Evolutionary conservation across 1,140 invertebrate species (phyloP), one percentile per base, ranked within the genome.

Genomic region (Lepidurus apus): DNA sequence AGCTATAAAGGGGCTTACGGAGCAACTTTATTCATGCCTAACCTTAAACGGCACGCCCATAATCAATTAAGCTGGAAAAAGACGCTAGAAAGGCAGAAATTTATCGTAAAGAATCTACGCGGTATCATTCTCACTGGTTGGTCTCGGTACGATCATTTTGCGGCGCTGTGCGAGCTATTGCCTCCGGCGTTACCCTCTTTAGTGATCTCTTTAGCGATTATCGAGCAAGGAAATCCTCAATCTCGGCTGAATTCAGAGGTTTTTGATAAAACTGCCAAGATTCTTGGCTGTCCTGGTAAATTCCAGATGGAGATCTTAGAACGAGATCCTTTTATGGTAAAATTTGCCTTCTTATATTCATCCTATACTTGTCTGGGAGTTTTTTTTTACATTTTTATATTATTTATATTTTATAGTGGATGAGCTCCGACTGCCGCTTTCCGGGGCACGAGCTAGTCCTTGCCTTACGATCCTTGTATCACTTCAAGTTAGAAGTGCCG

Each of bases 1-100:
- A 94, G 95, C 0, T 97, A 93, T 83, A 97, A 97, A 87, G 95
- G 93, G 9, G 93, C 94, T 1, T 90, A 94, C 82, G 94, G 94
- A 0, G 91, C 93, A 80, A 91, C 89, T 34, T 84, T 93, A 73
- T 90, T 92, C 77, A 86, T 91, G 81, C 86, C 90, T 83, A 86
- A 88, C 78, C 86, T 89, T 6, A 86, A 87, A 65, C 86, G 89
- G 77, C 91, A 93, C 83, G 82, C 92, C 45, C 89, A 91, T 80
- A 93, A 93, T 82, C 90, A 92, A 82, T 84, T 89, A 53, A 85
- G 88, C n/a, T 93, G 92, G 92, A 81, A 65, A 17, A 65, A 65
- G 53, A 65, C 53, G 6, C 8, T 65, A 1, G 53, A 65, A 1
- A 4, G 84, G 6, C 84, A 87, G 7, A 87, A 87, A 73, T 90